These are phyloP conservation scores for Tromatobia lineatoria DNA, from an alignment of 2,888 invertebrate species.

Conservation along the genomic window DNA sequence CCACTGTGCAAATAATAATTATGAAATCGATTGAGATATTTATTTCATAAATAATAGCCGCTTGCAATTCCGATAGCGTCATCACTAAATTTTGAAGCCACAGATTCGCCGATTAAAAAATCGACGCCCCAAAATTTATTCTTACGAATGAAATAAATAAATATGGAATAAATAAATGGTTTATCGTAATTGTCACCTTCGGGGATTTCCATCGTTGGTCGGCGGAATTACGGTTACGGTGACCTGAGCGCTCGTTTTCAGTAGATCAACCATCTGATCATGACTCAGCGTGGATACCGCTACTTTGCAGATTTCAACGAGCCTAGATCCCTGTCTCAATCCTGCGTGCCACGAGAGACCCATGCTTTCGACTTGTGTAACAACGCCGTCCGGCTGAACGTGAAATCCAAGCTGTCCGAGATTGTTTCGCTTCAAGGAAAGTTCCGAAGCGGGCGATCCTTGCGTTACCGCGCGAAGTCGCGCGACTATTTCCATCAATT, in stretches of 20 bases:
- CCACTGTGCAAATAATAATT: not conserved
- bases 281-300: constrained; percentile 95
- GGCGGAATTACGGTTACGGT: constrained; percentile 94
- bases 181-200: constrained; percentile 85
- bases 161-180: not conserved
- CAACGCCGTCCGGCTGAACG: constrained; percentile 97
- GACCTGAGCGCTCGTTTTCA: constrained; percentile 95
- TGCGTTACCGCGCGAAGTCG: constrained; percentile 93
- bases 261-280: constrained; percentile 96
- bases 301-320: constrained; percentile 96
- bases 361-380: constrained; percentile 95
- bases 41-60: not conserved
- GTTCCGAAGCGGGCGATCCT: constrained; percentile 92
- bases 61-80: too few relatives aligned
- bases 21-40: not conserved
- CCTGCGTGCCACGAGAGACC: constrained; percentile 93
- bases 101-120: too few relatives aligned
- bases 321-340: constrained; percentile 94
- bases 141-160: not conserved
- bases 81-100: too few relatives aligned
- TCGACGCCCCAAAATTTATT: too few relatives aligned
- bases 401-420: constrained; percentile 95
- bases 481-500: constrained; percentile 92
- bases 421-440: constrained; percentile 92
- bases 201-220: constrained; percentile 89